Evolutionary conservation across 2,113 vertebrate species (phyloP).

Genomic region (Oncorhynchus mykiss): DNA sequence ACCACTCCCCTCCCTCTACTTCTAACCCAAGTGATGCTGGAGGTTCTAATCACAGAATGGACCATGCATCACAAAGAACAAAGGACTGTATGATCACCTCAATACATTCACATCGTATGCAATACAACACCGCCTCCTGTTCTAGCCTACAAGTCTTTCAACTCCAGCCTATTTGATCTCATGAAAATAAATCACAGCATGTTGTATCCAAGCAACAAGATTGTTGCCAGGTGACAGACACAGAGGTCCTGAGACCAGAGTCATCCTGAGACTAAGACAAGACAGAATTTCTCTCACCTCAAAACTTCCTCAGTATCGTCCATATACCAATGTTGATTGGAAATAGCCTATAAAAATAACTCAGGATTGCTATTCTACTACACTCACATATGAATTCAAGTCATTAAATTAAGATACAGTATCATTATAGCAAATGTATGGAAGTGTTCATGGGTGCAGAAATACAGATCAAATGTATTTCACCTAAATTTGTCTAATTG

Average conservation of each 20-base stretch:
- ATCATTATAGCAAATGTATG: neutral
- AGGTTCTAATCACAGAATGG: no score
- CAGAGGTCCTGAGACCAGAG: constrained; percentile 65
- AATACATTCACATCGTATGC: constrained; percentile 1
- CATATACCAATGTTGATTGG: constrained; percentile 3
- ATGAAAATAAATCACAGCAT: constrained; percentile 58
- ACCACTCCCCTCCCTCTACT: no score
- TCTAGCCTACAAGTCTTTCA: constrained; percentile 46
- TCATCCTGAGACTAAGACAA: constrained; percentile 50
- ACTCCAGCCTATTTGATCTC: constrained; percentile 48
- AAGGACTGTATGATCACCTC: neutral
- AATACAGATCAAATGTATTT: constrained; percentile 2
- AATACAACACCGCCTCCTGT: neutral
- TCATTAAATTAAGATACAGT: neutral
- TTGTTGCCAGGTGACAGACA: constrained; percentile 77
- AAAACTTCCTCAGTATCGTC: constrained; percentile 10
- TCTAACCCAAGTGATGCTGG: no score
- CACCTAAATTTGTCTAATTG: constrained; percentile 44
- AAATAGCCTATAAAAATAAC: no score
- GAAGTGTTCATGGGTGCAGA: neutral
- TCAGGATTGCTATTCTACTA: no score
- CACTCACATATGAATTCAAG: neutral
- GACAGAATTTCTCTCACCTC: constrained; percentile 34
- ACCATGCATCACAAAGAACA: no score
- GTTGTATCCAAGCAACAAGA: constrained; percentile 76